A percentile compares a stretch with the other conserved stretches of the same genome.
phyloP scores from a whole-genome alignment of 35 echinoderm and acorn worm species.

The Ophioderma brevispina region DNA sequence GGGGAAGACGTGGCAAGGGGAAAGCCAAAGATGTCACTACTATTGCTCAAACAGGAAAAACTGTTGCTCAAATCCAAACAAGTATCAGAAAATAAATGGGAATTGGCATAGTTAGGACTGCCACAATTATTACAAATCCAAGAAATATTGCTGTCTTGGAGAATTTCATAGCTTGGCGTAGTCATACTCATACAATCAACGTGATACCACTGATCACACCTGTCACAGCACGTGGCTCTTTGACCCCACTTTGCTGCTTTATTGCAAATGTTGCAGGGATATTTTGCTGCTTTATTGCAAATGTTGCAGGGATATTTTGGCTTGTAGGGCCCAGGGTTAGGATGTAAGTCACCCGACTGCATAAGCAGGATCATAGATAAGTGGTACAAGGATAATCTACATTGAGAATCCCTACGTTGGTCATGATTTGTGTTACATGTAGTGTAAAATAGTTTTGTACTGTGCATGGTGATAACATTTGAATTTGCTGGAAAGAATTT shows the following conservation, averaged over 20 bases:
- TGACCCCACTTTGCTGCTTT: not conserved
- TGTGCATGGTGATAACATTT: too few relatives aligned
- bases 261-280: not conserved
- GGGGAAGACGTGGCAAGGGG: not conserved
- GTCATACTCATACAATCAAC: constrained; percentile 15
- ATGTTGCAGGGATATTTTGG: not conserved
- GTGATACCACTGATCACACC: constrained; percentile 21
- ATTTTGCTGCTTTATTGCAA: not conserved
- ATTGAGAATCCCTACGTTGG: too few relatives aligned
- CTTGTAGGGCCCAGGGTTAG: not conserved
- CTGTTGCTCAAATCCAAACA: not conserved
- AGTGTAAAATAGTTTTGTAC: too few relatives aligned
- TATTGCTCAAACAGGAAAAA: not conserved
- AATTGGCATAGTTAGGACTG: constrained; percentile 11
- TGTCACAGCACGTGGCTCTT: not conserved
- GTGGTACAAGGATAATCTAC: too few relatives aligned
- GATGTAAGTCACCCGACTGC: not conserved
- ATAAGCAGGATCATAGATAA: not conserved
- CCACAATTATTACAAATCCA: constrained; percentile 3
- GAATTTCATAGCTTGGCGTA: constrained; percentile 6
- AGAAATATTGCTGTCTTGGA: not conserved
- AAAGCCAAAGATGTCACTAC: not conserved
- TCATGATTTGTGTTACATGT: too few relatives aligned
- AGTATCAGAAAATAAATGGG: not conserved
- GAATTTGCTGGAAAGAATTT: too few relatives aligned